Conservation (phyloP, 2,888 invertebrate genomes). For the Drosophila fulvimacula region DNA sequence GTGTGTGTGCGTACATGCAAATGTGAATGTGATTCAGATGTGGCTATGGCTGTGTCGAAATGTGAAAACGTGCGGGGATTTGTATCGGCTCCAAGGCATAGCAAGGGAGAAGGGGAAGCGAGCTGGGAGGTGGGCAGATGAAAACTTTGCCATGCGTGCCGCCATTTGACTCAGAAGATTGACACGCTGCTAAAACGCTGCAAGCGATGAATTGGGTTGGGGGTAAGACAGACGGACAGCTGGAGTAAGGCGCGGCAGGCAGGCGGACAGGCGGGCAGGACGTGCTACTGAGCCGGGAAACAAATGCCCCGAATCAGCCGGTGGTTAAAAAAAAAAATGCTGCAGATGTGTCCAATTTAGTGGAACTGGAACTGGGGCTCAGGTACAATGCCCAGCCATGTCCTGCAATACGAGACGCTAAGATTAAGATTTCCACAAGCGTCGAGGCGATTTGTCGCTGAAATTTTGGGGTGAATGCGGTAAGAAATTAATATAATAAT, state of each 20-base stretch:
- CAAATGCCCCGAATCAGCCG: constrained; percentile 39
- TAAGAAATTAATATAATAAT: constrained; percentile 73
- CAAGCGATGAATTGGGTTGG: constrained; percentile 26
- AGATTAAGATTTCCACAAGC: constrained; percentile 52
- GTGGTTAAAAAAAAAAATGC: constrained; percentile 52
- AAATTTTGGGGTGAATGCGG: constrained; percentile 35
- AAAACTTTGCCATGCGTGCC: constrained; percentile 76
- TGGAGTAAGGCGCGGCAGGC: constrained; percentile 2
- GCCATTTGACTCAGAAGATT: constrained; percentile 76
- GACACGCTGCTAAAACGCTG: constrained; percentile 75
- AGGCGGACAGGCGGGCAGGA: constrained; percentile 14
- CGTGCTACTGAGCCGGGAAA: constrained; percentile 27
- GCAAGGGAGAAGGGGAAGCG: not conserved
- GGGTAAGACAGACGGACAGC: not conserved
- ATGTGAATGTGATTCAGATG: constrained; percentile 67
- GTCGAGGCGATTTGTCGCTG: constrained; percentile 20
- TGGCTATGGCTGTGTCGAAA: constrained; percentile 50
- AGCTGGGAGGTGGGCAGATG: constrained; percentile 21
- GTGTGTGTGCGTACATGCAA: constrained; percentile 51
- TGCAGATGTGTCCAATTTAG: constrained; percentile 78
- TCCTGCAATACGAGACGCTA: constrained; percentile 57
- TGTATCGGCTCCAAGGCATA: constrained; percentile 42
- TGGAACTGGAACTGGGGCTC: constrained; percentile 60
- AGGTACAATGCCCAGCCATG: constrained; percentile 40
- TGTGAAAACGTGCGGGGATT: constrained; percentile 76